These are phyloP conservation scores for Megamerina dolium DNA, from an alignment of 2,888 invertebrate genomes.

Conservation along the genomic window DNA sequence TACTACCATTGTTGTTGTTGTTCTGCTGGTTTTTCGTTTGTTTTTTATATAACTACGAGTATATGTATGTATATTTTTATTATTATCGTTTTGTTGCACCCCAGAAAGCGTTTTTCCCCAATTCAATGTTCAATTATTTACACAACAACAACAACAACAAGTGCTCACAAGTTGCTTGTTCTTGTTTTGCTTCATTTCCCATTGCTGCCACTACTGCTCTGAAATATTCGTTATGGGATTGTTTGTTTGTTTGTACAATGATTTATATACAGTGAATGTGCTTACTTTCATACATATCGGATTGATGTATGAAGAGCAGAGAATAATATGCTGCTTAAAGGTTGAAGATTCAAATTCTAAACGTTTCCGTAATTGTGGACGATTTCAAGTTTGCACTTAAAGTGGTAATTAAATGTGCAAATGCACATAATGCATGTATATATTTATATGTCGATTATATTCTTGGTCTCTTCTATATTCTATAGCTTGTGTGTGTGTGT, in stretches of 20 bases:
- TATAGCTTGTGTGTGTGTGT: too few species aligned
- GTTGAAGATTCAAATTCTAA: slow-evolving; percentile 10
- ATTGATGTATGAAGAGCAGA: background rate
- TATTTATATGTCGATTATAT: too few species aligned
- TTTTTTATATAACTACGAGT: too few species aligned
- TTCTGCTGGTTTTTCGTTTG: background rate
- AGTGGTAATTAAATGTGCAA: slow-evolving; percentile 19
- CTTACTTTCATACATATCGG: background rate
- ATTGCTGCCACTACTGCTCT: background rate
- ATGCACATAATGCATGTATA: too few species aligned
- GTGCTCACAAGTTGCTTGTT: too few species aligned
- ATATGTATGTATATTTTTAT: too few species aligned
- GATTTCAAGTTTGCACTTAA: slow-evolving; percentile 11
- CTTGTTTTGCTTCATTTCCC: slow-evolving; percentile 4
- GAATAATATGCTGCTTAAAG: background rate
- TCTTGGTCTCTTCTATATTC: too few species aligned
- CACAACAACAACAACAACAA: too few species aligned
- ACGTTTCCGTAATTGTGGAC: slow-evolving; percentile 7
- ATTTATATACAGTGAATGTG: background rate
- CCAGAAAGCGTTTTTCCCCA: too few species aligned
- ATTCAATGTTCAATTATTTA: slow-evolving; percentile 8
- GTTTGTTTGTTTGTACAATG: slow-evolving; percentile 7
- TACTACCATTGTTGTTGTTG: background rate
- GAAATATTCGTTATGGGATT: background rate
- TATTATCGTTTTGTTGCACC: too few species aligned